phyloP scores from a whole-genome alignment of 2,797 vertebrate species.

The Hapalemur alaotrensis region DNA sequence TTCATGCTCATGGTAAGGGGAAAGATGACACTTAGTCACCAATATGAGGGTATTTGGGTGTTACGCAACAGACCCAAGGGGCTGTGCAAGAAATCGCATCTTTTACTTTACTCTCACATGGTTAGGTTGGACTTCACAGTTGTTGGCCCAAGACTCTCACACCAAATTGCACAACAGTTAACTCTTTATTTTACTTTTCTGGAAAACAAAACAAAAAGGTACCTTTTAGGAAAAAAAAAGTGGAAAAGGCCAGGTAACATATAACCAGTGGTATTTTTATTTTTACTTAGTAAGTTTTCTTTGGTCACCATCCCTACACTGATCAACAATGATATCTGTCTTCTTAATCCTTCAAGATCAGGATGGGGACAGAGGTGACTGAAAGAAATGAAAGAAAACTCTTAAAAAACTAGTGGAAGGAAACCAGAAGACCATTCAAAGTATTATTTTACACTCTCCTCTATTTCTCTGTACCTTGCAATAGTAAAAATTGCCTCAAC shows the following conservation, averaged over 20 bases:
- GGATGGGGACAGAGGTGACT: background rate
- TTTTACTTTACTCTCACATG: background rate
- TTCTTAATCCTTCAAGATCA: background rate
- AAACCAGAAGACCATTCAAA: background rate
- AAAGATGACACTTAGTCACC: background rate
- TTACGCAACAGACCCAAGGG: background rate
- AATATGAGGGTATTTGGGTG: background rate
- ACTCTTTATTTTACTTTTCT: background rate
- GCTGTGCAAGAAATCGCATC: background rate
- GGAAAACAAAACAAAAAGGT: background rate
- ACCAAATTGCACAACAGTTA: background rate
- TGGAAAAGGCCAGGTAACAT: background rate
- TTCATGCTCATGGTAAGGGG: background rate
- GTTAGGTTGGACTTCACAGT: background rate
- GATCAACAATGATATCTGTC: background rate
- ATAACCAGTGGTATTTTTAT: background rate
- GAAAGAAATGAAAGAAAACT: background rate
- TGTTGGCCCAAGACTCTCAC: background rate
- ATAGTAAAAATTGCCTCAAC: background rate
- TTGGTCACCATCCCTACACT: background rate
- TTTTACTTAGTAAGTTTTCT: background rate
- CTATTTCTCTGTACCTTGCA: background rate
- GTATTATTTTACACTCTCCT: background rate
- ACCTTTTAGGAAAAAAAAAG: background rate
- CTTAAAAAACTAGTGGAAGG: background rate